A percentile compares a stretch with the other conserved stretches of the same genome.
phyloP scores from a whole-genome alignment of 2,888 invertebrate species.

The Tipula helvola region DNA sequence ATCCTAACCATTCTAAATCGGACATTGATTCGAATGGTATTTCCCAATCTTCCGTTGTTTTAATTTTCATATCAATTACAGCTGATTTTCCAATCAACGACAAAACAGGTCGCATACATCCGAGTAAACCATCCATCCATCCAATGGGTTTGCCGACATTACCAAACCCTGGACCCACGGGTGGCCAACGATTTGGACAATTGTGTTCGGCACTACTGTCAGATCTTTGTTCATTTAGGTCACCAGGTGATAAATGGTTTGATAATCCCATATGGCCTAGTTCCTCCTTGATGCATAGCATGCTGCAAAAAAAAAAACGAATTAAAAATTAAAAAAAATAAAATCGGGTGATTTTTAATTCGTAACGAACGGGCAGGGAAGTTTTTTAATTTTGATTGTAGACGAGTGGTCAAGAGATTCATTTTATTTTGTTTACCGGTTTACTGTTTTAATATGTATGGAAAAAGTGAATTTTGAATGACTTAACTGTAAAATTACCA shows the following conservation, averaged over 20 bases:
- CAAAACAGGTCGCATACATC: constrained; percentile 78
- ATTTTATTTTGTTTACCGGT: too few relatives aligned
- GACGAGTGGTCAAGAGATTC: not conserved
- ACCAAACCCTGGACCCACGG: constrained; percentile 34
- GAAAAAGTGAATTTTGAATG: too few relatives aligned
- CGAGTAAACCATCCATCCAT: constrained; percentile 74
- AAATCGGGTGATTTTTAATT: not conserved
- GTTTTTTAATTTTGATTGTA: not conserved
- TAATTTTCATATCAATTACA: constrained; percentile 50
- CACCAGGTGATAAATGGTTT: constrained; percentile 28
- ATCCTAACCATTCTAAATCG: constrained; percentile 81
- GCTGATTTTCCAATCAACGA: constrained; percentile 73
- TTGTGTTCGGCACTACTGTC: constrained; percentile 35
- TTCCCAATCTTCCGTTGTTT: constrained; percentile 73
- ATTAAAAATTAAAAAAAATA: constrained; percentile 5
- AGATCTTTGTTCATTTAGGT: constrained; percentile 27
- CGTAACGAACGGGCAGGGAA: too few relatives aligned
- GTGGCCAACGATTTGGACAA: constrained; percentile 38
- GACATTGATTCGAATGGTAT: constrained; percentile 83
- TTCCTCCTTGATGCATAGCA: constrained; percentile 52
- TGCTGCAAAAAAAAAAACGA: constrained; percentile 33
- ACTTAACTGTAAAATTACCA: too few relatives aligned
- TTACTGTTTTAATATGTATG: too few relatives aligned
- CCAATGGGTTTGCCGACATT: constrained; percentile 41
- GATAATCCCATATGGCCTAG: constrained; percentile 40